Percentiles rank a stretch among this genome's conserved stretches.
phyloP scores from a whole-genome alignment of 2,888 invertebrate species.

The Lepeophtheirus nordmannii region DNA sequence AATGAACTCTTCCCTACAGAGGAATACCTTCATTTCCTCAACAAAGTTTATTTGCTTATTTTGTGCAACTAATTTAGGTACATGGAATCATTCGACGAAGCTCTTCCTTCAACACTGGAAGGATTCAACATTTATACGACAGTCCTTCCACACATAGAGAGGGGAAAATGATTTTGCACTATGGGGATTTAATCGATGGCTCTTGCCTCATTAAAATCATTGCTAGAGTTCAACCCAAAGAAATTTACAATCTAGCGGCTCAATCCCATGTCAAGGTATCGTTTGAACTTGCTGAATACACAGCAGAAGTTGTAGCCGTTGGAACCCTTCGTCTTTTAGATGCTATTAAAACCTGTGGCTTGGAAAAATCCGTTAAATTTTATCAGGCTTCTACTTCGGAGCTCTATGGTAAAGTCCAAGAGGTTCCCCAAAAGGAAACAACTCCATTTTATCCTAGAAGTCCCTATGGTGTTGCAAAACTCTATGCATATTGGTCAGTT shows the following conservation, averaged over 20 bases:
- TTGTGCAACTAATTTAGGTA: conserved; percentile 34
- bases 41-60: background rate
- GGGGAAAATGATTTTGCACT: conserved; percentile 80
- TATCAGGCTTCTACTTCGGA: conserved; percentile 95
- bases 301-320: conserved; percentile 92
- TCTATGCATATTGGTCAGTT: conserved; percentile 80
- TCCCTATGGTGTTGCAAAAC: conserved; percentile 89
- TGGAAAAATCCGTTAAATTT: conserved; percentile 63
- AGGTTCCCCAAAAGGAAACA: conserved; percentile 80
- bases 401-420: conserved; percentile 77
- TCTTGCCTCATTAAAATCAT: conserved; percentile 81
- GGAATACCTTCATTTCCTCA: background rate
- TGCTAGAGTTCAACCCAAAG: conserved; percentile 58
- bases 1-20: no score
- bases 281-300: conserved; percentile 95
- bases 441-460: conserved; percentile 93
- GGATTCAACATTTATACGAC: conserved; percentile 88
- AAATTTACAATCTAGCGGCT: conserved; percentile 95
- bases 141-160: conserved; percentile 69
- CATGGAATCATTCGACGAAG: conserved; percentile 89
- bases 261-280: conserved; percentile 97
- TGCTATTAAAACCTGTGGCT: conserved; percentile 72
- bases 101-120: conserved; percentile 86
- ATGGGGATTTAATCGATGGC: conserved; percentile 96
- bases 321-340: conserved; percentile 78